Conservation (phyloP, 2,797 vertebrate species). For the Tinamus major region DNA sequence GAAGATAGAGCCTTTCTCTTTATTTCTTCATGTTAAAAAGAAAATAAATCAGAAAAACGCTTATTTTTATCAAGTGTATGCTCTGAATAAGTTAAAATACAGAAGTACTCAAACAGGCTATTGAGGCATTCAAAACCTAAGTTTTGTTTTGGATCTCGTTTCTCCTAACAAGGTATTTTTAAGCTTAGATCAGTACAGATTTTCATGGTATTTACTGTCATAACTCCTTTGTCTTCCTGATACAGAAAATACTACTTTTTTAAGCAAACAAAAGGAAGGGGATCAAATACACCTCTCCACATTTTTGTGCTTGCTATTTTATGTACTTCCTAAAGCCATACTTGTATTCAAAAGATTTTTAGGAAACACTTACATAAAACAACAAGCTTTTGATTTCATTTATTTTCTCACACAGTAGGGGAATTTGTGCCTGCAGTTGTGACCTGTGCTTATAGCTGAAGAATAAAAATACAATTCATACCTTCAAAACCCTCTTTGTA, state of each 20-base stretch:
- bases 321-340: constrained; percentile 22
- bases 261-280: constrained; percentile 1
- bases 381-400: background rate
- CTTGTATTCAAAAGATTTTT: background rate
- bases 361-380: background rate
- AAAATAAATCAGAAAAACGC: background rate
- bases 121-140: background rate
- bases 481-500: background rate
- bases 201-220: constrained; percentile 39
- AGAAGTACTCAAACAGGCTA: background rate
- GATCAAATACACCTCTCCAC: background rate
- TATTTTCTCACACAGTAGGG: background rate
- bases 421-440: background rate
- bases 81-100: background rate
- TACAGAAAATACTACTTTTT: constrained; percentile 12
- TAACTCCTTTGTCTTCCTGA: background rate
- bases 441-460: background rate
- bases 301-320: background rate
- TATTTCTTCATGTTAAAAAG: background rate
- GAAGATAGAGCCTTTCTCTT: background rate
- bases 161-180: constrained; percentile 37
- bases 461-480: background rate
- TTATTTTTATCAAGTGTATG: constrained; percentile 14
- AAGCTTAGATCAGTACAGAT: constrained; percentile 31
- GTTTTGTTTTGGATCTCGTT: constrained; percentile 7